Percentiles rank a stretch among this genome's conserved stretches.
phyloP scores from a whole-genome alignment of 2,888 invertebrate species.

The Epiperipatus broadwayi region DNA sequence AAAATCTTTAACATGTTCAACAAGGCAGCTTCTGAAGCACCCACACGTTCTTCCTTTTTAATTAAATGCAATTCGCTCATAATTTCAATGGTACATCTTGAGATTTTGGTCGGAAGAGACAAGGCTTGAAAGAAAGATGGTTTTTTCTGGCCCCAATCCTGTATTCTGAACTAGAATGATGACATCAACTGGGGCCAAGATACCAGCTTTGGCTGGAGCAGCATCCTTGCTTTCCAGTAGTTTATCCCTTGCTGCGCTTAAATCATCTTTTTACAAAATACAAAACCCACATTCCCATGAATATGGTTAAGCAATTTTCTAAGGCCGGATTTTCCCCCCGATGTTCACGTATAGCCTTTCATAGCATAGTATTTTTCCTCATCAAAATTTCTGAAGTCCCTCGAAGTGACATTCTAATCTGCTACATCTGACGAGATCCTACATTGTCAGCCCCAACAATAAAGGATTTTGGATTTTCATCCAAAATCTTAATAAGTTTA shows the following conservation, averaged over 20 bases:
- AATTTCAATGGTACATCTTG: conserved; percentile 99
- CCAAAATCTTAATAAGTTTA: conserved; percentile 82
- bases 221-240: conserved; percentile 88
- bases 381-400: conserved; percentile 78
- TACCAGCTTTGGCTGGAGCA: conserved; percentile 92
- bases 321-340: conserved; percentile 77
- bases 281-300: conserved; percentile 92
- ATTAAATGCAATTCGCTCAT: conserved; percentile 46
- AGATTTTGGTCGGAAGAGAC: conserved; percentile 97
- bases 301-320: conserved; percentile 89
- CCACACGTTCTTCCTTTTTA: conserved; percentile 83
- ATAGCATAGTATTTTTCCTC: conserved; percentile 99
- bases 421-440: conserved; percentile 99
- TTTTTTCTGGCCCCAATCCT: conserved; percentile 95
- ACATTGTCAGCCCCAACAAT: conserved; percentile 99
- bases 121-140: conserved; percentile 99
- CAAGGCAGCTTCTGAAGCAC: conserved; percentile 93
- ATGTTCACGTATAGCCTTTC: conserved; percentile 94
- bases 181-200: conserved; percentile 86
- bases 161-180: conserved; percentile 98
- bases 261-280: conserved; percentile 90
- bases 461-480: conserved; percentile 97
- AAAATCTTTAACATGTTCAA: conserved; percentile 99
- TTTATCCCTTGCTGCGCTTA: conserved; percentile 75
- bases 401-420: conserved; percentile 83